phyloP scores from a whole-genome alignment of 2,888 invertebrate species.

The Archaeoteleia sp. region DNA sequence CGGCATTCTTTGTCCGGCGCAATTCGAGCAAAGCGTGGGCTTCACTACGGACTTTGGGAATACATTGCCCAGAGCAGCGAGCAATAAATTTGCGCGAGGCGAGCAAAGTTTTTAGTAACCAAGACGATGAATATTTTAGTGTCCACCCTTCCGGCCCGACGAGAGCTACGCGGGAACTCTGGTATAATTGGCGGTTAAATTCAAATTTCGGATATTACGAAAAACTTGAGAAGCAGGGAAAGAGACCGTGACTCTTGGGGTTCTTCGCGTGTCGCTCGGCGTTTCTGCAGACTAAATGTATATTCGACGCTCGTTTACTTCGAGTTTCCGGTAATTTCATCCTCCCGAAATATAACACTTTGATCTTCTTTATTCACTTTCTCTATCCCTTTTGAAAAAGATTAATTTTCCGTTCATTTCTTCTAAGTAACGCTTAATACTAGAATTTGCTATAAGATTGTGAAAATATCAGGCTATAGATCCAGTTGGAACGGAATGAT shows the following conservation, averaged over 20 bases:
- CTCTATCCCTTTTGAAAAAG: not conserved
- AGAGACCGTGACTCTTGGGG: conserved; percentile 50
- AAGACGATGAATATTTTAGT: conserved; percentile 71
- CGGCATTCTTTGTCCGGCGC: conserved; percentile 44
- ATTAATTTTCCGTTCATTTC: too few relatives aligned
- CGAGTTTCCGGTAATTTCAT: conserved; percentile 43
- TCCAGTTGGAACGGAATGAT: too few relatives aligned
- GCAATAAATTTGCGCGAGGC: conserved; percentile 64
- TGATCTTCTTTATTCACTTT: conserved; percentile 2
- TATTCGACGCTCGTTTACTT: conserved; percentile 42
- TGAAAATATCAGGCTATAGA: too few relatives aligned
- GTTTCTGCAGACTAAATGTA: conserved; percentile 45
- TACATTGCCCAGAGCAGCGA: conserved; percentile 50
- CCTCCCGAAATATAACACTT: conserved; percentile 26
- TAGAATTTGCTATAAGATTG: too few relatives aligned
- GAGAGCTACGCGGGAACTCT: conserved; percentile 50
- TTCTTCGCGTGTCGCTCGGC: conserved; percentile 48
- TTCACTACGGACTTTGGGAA: conserved; percentile 38
- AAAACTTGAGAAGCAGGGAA: conserved; percentile 58
- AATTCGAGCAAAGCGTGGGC: conserved; percentile 44
- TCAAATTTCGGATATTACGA: conserved; percentile 70
- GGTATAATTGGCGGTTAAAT: conserved; percentile 69
- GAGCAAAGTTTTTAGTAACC: conserved; percentile 66
- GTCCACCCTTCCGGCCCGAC: conserved; percentile 54
- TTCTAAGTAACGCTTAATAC: too few relatives aligned